Percentiles rank a stretch among this genome's conserved stretches.
phyloP scores from a whole-genome alignment of 2,797 vertebrate genomes.

The Pipistrellus pipistrellus region DNA sequence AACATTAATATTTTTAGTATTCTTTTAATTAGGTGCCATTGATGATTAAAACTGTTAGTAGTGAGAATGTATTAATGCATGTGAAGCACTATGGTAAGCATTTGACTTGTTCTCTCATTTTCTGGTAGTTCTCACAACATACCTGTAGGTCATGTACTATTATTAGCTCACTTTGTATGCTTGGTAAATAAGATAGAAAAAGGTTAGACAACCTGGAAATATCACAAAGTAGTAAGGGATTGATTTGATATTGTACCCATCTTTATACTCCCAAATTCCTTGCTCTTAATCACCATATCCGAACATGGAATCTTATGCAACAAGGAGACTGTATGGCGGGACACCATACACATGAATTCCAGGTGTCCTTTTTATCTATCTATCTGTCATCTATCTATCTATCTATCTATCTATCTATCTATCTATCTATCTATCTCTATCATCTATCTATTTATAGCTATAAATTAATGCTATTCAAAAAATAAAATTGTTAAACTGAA shows the following conservation, averaged over 20 bases:
- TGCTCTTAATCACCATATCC: not conserved
- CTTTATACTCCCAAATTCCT: too few species aligned
- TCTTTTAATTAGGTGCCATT: slow-evolving; percentile 31
- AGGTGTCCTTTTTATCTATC: not conserved
- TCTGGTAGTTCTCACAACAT: not conserved
- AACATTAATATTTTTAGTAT: not conserved
- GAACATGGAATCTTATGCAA: too few species aligned
- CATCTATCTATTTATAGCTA: not conserved
- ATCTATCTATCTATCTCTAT: too few species aligned
- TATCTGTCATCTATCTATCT: not conserved
- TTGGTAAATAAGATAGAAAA: not conserved
- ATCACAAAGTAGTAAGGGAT: not conserved
- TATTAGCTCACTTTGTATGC: not conserved
- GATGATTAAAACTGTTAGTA: not conserved
- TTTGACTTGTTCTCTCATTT: slow-evolving; percentile 14
- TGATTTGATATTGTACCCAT: not conserved
- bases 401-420: not conserved
- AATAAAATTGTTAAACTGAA: not conserved
- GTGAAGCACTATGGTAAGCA: not conserved
- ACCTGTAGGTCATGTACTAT: rapidly evolving
- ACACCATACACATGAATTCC: not conserved
- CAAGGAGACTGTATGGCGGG: not conserved
- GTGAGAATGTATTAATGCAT: not conserved
- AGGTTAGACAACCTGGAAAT: not conserved
- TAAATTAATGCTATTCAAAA: not conserved